A percentile compares a stretch with the other conserved stretches of the same genome.
These are phyloP conservation scores for Toxotes jaculatrix DNA, from an alignment of 2,113 vertebrate species.

Conservation along the genomic window DNA sequence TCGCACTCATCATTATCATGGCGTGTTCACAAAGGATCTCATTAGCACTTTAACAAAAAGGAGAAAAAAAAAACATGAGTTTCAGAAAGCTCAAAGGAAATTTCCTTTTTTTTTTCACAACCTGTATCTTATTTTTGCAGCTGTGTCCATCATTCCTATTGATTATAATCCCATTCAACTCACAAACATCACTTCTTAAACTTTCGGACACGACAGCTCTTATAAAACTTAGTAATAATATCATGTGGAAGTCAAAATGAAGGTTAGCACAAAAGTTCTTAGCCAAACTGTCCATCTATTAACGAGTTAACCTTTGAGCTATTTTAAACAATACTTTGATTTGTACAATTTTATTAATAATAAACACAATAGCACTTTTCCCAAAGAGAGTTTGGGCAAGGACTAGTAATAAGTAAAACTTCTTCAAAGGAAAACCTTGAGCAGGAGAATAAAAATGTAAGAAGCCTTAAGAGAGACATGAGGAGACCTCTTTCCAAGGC, in stretches of 20 bases:
- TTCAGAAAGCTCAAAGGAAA: background rate
- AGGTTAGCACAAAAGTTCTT: background rate
- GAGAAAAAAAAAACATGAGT: background rate
- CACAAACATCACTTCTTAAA: background rate
- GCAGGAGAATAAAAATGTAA: background rate
- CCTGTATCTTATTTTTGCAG: background rate
- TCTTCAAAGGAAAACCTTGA: background rate
- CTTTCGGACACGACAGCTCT: background rate
- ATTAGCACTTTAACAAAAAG: constrained; percentile 37
- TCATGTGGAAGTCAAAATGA: background rate
- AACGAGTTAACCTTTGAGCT: background rate
- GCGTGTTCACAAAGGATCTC: constrained; percentile 14
- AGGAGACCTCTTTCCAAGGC: background rate
- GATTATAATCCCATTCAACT: background rate
- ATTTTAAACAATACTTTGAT: background rate
- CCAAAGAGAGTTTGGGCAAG: background rate
- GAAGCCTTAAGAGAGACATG: background rate
- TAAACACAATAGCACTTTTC: no score
- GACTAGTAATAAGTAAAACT: background rate
- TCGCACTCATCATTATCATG: constrained; percentile 31
- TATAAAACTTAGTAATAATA: background rate
- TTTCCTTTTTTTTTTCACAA: background rate
- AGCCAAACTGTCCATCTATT: background rate
- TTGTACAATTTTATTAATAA: background rate
- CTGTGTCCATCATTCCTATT: background rate